Percentiles rank a stretch among this genome's conserved stretches.
Conservation (phyloP, 2,888 invertebrate species). For the Tuta absoluta region DNA sequence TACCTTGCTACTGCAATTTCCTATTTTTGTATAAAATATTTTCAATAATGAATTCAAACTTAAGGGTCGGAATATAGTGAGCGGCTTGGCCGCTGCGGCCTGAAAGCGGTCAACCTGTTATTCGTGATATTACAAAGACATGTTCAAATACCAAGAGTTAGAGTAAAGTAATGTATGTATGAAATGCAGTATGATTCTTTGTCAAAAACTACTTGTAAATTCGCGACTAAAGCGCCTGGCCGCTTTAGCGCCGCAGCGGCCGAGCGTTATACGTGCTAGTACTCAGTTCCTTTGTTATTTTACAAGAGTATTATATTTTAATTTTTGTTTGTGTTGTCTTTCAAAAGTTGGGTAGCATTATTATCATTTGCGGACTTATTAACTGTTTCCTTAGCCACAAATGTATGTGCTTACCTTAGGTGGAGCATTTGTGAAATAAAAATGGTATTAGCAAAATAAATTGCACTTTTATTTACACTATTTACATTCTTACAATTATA, state of each 20-base stretch:
- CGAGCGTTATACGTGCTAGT: too few relatives aligned
- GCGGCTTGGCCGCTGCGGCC: too few relatives aligned
- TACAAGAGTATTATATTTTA: not conserved
- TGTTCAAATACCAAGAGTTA: too few relatives aligned
- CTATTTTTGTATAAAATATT: not conserved
- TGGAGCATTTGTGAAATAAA: constrained; percentile 24
- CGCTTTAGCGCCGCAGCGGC: too few relatives aligned
- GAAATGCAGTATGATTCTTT: too few relatives aligned
- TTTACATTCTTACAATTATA: constrained; percentile 16
- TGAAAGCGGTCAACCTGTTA: too few relatives aligned
- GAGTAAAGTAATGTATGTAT: too few relatives aligned
- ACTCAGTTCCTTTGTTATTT: not conserved
- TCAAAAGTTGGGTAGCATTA: not conserved
- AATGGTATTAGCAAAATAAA: constrained; percentile 12
- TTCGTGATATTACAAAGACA: too few relatives aligned
- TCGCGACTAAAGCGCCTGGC: too few relatives aligned
- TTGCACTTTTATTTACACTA: constrained; percentile 21
- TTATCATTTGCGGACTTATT: not conserved
- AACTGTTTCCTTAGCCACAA: not conserved
- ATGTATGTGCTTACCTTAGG: not conserved
- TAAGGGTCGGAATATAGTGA: too few relatives aligned
- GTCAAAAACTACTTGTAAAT: too few relatives aligned
- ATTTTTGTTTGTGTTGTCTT: constrained; percentile 2
- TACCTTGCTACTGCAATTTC: not conserved
- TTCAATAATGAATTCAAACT: not conserved